Evolutionary conservation across 2,797 vertebrate genomes (phyloP).

Genomic region (Phrynocephalus vlangalii): DNA sequence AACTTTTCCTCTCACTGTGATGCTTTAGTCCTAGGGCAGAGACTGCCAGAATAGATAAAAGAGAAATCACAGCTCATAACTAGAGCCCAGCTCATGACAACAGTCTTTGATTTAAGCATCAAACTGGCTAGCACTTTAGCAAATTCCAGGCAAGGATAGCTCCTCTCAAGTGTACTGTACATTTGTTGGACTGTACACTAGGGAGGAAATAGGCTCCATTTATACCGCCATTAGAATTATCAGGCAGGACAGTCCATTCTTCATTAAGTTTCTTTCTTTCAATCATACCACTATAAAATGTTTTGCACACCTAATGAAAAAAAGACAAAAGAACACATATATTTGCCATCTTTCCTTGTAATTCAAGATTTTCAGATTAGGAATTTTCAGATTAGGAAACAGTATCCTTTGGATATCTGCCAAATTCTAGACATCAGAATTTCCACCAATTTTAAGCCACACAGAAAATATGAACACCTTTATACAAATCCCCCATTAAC

Average conservation of each 20-base stretch:
- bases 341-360: background rate
- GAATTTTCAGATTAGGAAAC: background rate
- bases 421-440: background rate
- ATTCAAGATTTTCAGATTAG: background rate
- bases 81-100: conserved; percentile 7
- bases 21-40: conserved; percentile 45
- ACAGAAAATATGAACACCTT: background rate
- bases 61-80: conserved; percentile 46
- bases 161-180: background rate
- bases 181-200: background rate
- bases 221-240: background rate
- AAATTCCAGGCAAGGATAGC: conserved; percentile 4
- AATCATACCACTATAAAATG: conserved; percentile 13
- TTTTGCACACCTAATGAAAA: background rate
- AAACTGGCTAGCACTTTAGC: background rate
- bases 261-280: conserved; percentile 7
- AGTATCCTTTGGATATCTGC: background rate
- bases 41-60: conserved; percentile 47
- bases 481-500: background rate
- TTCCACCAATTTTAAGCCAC: background rate
- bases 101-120: conserved; percentile 49
- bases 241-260: conserved; percentile 19
- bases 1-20: conserved; percentile 51
- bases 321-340: conserved; percentile 13
- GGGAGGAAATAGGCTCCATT: conserved; percentile 5